These are phyloP conservation scores for Vanessa atalanta DNA, from an alignment of 1,140 invertebrate genomes.

Conservation along the genomic window DNA sequence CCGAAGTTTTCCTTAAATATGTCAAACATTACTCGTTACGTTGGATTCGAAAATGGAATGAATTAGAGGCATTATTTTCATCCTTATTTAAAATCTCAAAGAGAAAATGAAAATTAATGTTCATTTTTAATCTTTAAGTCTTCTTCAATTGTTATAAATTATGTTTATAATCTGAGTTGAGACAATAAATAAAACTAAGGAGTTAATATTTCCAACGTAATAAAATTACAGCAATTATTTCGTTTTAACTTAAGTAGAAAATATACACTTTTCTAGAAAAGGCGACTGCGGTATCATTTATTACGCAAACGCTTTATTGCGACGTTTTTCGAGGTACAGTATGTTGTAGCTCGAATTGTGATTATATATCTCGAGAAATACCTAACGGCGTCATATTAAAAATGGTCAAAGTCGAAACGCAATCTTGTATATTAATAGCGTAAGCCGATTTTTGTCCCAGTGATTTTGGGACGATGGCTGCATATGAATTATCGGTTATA, in stretches of 20 bases:
- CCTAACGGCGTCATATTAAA: too few species aligned
- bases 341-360: not conserved
- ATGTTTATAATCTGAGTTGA: not conserved
- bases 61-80: too few species aligned
- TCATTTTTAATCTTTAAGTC: not conserved
- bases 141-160: not conserved
- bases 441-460: too few species aligned
- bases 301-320: slow-evolving; percentile 6
- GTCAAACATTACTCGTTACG: too few species aligned
- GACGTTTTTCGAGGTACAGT: slow-evolving; percentile 2
- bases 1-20: too few species aligned
- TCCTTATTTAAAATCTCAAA: too few species aligned
- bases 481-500: too few species aligned
- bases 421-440: too few species aligned
- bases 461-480: too few species aligned
- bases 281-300: slow-evolving; percentile 18
- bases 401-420: too few species aligned
- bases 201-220: slow-evolving; percentile 9
- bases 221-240: slow-evolving; percentile 23
- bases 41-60: too few species aligned
- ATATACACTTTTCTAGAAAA: slow-evolving; percentile 12
- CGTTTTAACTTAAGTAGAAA: slow-evolving; percentile 17
- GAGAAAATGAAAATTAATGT: too few species aligned
- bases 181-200: slow-evolving; percentile 8
- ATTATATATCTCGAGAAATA: not conserved